phyloP scores from a whole-genome alignment of 1,140 invertebrate genomes.

The Megalopta genalis region DNA sequence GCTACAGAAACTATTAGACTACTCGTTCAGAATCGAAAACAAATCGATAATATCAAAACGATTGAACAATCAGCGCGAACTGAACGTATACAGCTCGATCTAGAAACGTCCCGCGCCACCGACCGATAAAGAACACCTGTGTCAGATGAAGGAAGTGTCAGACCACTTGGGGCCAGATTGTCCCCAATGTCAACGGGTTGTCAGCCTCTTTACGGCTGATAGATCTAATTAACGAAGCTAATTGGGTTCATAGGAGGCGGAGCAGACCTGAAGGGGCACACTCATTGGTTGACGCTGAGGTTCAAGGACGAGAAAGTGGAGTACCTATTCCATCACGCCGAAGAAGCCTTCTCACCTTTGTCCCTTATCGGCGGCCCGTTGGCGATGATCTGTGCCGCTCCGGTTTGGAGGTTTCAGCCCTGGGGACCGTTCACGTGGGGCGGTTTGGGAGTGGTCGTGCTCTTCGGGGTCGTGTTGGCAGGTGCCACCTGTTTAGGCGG shows the following conservation, averaged over 20 bases:
- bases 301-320: conserved; percentile 86
- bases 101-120: too few relatives aligned
- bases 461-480: conserved; percentile 74
- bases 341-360: conserved; percentile 84
- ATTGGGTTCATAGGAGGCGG: conserved; percentile 58
- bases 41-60: too few relatives aligned
- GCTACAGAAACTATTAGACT: too few relatives aligned
- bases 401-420: conserved; percentile 79
- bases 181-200: too few relatives aligned
- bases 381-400: conserved; percentile 82
- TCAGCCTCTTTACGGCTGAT: too few relatives aligned
- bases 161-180: too few relatives aligned
- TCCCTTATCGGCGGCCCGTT: conserved; percentile 84
- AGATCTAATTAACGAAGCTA: neutral
- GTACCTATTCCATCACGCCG: conserved; percentile 83
- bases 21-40: too few relatives aligned
- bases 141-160: too few relatives aligned
- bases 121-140: too few relatives aligned
- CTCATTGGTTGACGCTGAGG: conserved; percentile 83
- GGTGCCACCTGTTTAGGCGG: conserved; percentile 76
- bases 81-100: too few relatives aligned
- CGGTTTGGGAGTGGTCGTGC: conserved; percentile 72
- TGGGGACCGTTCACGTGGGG: conserved; percentile 78
- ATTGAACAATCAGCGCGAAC: too few relatives aligned
- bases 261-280: conserved; percentile 84